Evolutionary conservation across 2,113 vertebrate genomes (phyloP).

Genomic region (Podarcis cretensis): DNA sequence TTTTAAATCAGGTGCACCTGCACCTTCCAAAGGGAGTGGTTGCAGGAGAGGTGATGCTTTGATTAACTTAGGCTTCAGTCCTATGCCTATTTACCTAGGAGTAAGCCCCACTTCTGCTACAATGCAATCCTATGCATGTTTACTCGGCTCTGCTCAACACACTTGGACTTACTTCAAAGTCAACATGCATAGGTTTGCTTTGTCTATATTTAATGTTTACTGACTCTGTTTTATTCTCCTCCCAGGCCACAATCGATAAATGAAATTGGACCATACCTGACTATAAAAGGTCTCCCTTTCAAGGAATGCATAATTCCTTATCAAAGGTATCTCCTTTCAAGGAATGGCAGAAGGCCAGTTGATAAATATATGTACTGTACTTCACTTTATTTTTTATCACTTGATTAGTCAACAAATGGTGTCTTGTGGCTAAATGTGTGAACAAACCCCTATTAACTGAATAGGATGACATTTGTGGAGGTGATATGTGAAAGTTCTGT

Average conservation of each 20-base stretch:
- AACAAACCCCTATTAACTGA: background rate
- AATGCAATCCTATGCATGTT: too few species aligned
- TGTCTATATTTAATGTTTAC: background rate
- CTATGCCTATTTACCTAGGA: background rate
- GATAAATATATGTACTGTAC: background rate
- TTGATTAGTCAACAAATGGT: background rate
- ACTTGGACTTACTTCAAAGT: background rate
- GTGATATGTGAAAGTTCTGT: background rate
- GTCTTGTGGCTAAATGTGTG: background rate
- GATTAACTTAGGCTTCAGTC: constrained; percentile 19
- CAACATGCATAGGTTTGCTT: background rate
- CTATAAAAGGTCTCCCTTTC: constrained; percentile 18
- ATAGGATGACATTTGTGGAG: background rate
- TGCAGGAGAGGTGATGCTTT: constrained; percentile 27
- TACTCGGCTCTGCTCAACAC: too few species aligned
- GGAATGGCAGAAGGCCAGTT: background rate
- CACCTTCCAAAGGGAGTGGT: constrained; percentile 41
- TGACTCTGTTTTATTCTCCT: constrained; percentile 23
- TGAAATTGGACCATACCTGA: constrained; percentile 38
- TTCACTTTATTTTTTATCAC: background rate
- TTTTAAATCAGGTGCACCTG: constrained; percentile 28
- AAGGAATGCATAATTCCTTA: constrained; percentile 1
- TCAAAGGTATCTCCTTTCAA: constrained; percentile 30
- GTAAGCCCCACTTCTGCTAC: background rate
- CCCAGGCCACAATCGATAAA: constrained; percentile 10